Conservation (phyloP, 2,888 invertebrate species). For the Callimorpha dominula region DNA sequence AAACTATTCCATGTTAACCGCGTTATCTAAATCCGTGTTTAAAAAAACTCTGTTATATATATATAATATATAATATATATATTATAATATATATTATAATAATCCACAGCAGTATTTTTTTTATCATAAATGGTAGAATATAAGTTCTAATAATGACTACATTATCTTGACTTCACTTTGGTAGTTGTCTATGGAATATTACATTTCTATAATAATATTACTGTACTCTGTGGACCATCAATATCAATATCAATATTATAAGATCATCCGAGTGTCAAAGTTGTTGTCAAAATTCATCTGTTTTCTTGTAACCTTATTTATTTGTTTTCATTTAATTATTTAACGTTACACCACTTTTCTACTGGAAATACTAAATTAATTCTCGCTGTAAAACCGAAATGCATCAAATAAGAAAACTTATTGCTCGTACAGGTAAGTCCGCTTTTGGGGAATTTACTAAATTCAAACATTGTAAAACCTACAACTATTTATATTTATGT, state of each 20-base stretch:
- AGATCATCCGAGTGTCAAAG: constrained; percentile 2
- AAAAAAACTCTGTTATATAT: too few relatives aligned
- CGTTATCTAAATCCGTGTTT: too few relatives aligned
- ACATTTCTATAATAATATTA: too few relatives aligned
- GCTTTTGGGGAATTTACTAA: neutral
- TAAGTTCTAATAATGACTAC: neutral
- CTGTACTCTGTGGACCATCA: too few relatives aligned
- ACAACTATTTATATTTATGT: neutral
- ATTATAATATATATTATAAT: too few relatives aligned
- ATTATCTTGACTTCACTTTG: neutral
- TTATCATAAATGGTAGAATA: neutral
- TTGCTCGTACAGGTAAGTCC: constrained; percentile 47
- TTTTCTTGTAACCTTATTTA: constrained; percentile 26
- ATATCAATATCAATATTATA: too few relatives aligned
- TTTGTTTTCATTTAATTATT: neutral
- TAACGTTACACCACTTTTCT: neutral
- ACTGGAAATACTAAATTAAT: neutral
- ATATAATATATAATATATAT: too few relatives aligned
- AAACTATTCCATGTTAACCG: too few relatives aligned
- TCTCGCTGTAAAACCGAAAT: constrained; percentile 31
- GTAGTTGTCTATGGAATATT: too few relatives aligned
- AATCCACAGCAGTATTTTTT: neutral
- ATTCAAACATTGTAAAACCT: neutral
- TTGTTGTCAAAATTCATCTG: constrained; percentile 23
- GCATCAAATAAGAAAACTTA: constrained; percentile 49